Percentiles rank a stretch among this genome's conserved stretches.
Conservation (phyloP, 1,140 invertebrate genomes). For the Hyles euphorbiae region DNA sequence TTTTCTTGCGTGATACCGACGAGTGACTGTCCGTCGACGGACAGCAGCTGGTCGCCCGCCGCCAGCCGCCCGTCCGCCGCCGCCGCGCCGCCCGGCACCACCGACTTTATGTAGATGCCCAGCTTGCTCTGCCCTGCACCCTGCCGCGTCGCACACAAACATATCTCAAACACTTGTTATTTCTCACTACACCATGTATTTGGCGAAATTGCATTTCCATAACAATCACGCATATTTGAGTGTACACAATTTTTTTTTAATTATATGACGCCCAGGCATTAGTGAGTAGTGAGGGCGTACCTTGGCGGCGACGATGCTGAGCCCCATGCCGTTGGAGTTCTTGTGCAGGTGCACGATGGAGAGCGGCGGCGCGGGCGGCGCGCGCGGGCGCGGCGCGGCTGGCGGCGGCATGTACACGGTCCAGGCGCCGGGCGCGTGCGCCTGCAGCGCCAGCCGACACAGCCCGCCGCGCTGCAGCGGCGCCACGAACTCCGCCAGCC, state of each 20-base stretch:
- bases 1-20: constrained; percentile 97
- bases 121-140: constrained; percentile 92
- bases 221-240: too few relatives aligned
- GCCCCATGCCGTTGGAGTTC: constrained; percentile 93
- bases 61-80: constrained; percentile 95
- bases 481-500: constrained; percentile 92
- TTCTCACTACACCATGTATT: neutral
- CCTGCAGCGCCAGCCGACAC: constrained; percentile 92
- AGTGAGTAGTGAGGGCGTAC: constrained; percentile 52
- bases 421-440: constrained; percentile 93
- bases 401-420: constrained; percentile 91
- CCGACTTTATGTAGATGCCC: constrained; percentile 98
- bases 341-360: constrained; percentile 94
- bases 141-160: constrained; percentile 59
- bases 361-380: constrained; percentile 78
- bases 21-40: constrained; percentile 97
- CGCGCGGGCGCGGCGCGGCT: constrained; percentile 70
- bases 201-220: too few relatives aligned
- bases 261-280: too few relatives aligned
- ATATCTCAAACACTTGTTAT: neutral
- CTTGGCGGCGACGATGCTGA: constrained; percentile 95
- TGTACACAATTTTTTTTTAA: too few relatives aligned
- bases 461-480: constrained; percentile 91
- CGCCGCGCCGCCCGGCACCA: constrained; percentile 96
- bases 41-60: constrained; percentile 97